Evolutionary conservation across 2,888 invertebrate species (phyloP), one percentile per base, ranked within the genome.

Genomic region (Minunthozetes semirufus): DNA sequence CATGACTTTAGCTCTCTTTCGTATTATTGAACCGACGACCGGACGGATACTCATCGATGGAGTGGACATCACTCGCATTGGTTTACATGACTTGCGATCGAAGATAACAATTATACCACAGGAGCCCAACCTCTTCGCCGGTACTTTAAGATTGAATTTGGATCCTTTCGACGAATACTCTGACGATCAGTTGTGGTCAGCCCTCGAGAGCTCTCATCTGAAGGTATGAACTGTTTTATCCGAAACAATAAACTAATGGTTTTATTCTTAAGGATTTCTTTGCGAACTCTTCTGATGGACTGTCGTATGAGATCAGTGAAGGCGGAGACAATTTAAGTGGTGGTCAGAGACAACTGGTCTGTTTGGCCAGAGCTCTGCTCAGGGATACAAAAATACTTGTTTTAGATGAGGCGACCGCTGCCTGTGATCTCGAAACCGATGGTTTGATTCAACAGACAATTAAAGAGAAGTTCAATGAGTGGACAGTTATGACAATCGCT

Each of bases 61-160:
- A 22, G 76, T 80, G 6, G 80, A 81, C 75, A 80, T 84, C 56
- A 73, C 80, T 38, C 77, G 80, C 11, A 78, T 83, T 27, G 83
- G 83, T 13, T 79, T 83, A 13, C 83, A 83, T 77, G 82, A 82
- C 72, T 78, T 83, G 8, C 78, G 83, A 1, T 78, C 79, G 2
- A 80, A 80, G 50, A 78, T 83, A 66, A 82, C 83, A 2, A 83
- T 83, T 76, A 83, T 83, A 56, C 84, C 76, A 48, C 66, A 66
- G 17, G 66, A 66, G n/a, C 66, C 66, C 1, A 66, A 96, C 68
- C 86, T 97, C 76, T 96, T 97, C 85, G 93, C 94, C 22, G 96
- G 96, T 72, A 89, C 90, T 9, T 85, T 97, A 79, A 87, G 96
- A 73, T 87, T 92, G 85, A 97, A 97, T 86, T 86, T 97, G 77